Evolutionary conservation across 2,888 invertebrate genomes (phyloP).

Genomic region (Vandiemenella viatica): DNA sequence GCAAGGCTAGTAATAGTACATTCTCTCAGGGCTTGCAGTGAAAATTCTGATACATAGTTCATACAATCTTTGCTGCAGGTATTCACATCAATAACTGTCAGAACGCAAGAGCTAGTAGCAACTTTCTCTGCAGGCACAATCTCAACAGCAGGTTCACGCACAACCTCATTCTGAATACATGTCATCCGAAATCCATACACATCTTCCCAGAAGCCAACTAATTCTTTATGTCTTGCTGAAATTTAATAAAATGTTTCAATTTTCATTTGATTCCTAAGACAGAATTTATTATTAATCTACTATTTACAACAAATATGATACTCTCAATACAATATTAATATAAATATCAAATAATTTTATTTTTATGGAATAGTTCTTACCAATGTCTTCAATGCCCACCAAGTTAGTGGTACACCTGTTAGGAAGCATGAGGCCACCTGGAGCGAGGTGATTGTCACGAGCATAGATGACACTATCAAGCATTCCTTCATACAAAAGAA

Average conservation of each 20-base stretch:
- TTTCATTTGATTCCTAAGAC: not conserved
- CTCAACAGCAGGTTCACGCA: slow-evolving; percentile 60
- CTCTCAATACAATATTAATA: too few species aligned
- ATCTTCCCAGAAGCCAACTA: slow-evolving; percentile 78
- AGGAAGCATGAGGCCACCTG: slow-evolving; percentile 65
- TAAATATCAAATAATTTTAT: too few species aligned
- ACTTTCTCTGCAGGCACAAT: slow-evolving; percentile 46
- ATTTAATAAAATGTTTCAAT: not conserved
- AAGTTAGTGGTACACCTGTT: slow-evolving; percentile 71
- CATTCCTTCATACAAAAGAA: slow-evolving; percentile 92
- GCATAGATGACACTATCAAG: slow-evolving; percentile 84
- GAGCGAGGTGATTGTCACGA: slow-evolving; percentile 61
- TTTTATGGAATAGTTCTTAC: slow-evolving; percentile 26
- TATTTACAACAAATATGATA: too few species aligned
- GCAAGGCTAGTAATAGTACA: slow-evolving; percentile 64
- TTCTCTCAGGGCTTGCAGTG: slow-evolving; percentile 43
- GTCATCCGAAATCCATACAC: slow-evolving; percentile 92
- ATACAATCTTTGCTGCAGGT: slow-evolving; percentile 55
- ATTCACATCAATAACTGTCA: slow-evolving; percentile 60
- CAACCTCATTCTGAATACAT: slow-evolving; percentile 70
- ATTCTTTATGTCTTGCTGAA: slow-evolving; percentile 46
- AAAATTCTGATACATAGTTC: slow-evolving; percentile 56
- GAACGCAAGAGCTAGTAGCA: slow-evolving; percentile 45
- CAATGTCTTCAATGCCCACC: slow-evolving; percentile 59
- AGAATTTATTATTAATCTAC: not conserved